phyloP scores from a whole-genome alignment of 2,113 vertebrate species.

The Pterocles burchelli region DNA sequence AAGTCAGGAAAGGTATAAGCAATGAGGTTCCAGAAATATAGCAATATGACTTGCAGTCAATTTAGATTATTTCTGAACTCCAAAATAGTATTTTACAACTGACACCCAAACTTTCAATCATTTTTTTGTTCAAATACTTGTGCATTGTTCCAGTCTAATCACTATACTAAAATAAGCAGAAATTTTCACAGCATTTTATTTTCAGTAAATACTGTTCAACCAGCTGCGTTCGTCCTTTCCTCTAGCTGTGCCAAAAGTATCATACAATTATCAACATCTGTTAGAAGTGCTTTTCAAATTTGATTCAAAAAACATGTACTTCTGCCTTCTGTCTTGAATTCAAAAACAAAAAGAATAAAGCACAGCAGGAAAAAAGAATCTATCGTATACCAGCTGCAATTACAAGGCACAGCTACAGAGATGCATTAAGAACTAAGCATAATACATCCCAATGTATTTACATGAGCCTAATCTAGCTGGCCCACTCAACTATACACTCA shows the following conservation, averaged over 20 bases:
- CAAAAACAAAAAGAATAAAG: constrained; percentile 33
- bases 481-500: not conserved
- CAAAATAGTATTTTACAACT: constrained; percentile 13
- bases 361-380: not conserved
- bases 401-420: not conserved
- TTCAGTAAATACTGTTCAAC: constrained; percentile 41
- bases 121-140: not conserved
- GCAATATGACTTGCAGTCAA: not conserved
- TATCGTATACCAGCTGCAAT: not conserved
- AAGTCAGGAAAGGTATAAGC: not conserved
- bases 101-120: not conserved
- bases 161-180: not conserved
- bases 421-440: not conserved
- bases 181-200: constrained; percentile 29
- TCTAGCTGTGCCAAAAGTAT: constrained; percentile 1
- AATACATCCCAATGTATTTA: not conserved
- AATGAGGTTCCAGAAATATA: not conserved
- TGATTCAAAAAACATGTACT: not conserved
- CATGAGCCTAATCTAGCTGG: not conserved
- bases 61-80: constrained; percentile 39
- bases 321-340: constrained; percentile 20
- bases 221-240: constrained; percentile 6
- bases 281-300: constrained; percentile 22
- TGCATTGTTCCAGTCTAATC: not conserved
- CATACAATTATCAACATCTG: constrained; percentile 42